These are phyloP conservation scores for Microtus californicus DNA, from an alignment of 2,797 vertebrate genomes.

Conservation along the genomic window DNA sequence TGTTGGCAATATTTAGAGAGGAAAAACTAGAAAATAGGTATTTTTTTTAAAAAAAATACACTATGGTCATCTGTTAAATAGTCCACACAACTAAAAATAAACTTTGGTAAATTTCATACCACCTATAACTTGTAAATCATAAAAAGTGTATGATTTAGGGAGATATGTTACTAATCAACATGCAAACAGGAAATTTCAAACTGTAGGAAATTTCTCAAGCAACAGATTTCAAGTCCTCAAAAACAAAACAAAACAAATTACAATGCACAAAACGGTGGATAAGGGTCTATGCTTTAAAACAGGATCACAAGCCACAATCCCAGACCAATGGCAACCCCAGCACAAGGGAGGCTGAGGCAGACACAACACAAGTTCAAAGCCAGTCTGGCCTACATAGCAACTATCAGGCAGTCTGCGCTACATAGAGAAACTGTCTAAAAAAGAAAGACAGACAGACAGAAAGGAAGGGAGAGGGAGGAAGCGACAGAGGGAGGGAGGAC, in stretches of 20 bases:
- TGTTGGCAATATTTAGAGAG: not conserved
- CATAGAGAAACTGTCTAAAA: not conserved
- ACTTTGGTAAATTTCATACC: not conserved
- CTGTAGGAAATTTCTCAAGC: slow-evolving; percentile 8
- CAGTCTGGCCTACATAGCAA: not conserved
- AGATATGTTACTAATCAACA: not conserved
- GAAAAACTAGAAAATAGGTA: not conserved
- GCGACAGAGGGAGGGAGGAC: accelerated
- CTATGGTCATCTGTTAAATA: not conserved
- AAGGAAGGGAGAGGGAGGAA: not conserved
- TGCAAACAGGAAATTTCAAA: slow-evolving; percentile 12
- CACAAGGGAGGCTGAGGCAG: not conserved
- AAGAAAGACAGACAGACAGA: not conserved
- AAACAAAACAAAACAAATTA: not conserved
- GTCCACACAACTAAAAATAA: not conserved
- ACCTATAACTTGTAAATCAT: not conserved
- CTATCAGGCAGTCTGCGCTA: not conserved
- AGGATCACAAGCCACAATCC: not conserved
- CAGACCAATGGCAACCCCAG: not conserved
- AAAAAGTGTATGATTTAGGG: not conserved
- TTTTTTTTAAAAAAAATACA: not conserved
- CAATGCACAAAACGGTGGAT: not conserved
- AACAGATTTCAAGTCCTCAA: not conserved
- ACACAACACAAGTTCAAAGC: not conserved
- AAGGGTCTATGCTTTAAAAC: not conserved